These are phyloP conservation scores for Ophthalmolycus amberensis DNA, from an alignment of 2,113 vertebrate genomes.

Conservation along the genomic window DNA sequence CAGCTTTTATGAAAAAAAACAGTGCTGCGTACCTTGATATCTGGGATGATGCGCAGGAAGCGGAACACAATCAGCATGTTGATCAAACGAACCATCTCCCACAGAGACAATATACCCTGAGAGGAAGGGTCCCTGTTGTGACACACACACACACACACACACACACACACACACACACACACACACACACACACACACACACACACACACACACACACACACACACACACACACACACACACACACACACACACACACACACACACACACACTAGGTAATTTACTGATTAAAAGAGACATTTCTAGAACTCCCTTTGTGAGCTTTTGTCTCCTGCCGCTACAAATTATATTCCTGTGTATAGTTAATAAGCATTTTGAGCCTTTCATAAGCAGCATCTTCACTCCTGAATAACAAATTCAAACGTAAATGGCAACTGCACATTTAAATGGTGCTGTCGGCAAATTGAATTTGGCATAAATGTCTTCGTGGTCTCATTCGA, in stretches of 20 bases:
- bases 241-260: constrained; percentile 34
- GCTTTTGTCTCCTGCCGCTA: background rate
- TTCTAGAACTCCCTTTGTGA: background rate
- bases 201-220: constrained; percentile 55
- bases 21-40: constrained; percentile 85
- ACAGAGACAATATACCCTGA: constrained; percentile 84
- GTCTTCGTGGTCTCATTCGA: background rate
- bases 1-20: background rate
- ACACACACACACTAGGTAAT: constrained; percentile 61
- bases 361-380: background rate
- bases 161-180: constrained; percentile 63
- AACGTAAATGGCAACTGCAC: background rate
- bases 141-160: constrained; percentile 34
- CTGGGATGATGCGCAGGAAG: constrained; percentile 92
- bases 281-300: background rate
- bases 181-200: constrained; percentile 59
- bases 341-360: background rate
- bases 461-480: background rate
- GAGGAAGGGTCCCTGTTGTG: constrained; percentile 82
- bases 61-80: constrained; percentile 95
- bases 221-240: constrained; percentile 66
- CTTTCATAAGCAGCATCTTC: background rate
- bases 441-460: background rate
- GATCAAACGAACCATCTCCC: constrained; percentile 92
- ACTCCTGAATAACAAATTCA: background rate